Conservation (phyloP, 2,888 invertebrate genomes). For the Beris chalybata region DNA sequence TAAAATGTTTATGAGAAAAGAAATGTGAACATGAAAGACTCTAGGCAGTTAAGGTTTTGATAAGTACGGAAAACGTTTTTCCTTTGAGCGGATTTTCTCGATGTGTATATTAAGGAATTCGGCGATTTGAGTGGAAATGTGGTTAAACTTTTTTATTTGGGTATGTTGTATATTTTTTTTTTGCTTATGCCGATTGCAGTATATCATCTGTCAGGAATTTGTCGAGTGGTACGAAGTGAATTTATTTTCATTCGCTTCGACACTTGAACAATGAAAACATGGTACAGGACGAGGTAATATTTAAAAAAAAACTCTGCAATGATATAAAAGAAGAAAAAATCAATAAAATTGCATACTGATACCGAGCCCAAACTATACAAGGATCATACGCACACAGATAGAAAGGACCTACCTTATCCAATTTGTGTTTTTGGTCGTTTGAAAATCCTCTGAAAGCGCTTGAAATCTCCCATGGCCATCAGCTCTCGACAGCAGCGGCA, state of each 20-base stretch:
- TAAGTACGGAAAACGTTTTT: too few species aligned
- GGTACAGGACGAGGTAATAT: conserved; percentile 5
- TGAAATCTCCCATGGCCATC: conserved; percentile 37
- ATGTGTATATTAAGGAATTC: too few species aligned
- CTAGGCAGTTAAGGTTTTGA: too few species aligned
- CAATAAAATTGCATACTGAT: conserved; percentile 38
- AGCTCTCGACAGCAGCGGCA: background rate
- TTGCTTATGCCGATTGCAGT: background rate
- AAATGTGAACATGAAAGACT: too few species aligned
- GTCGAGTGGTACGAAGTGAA: conserved; percentile 33
- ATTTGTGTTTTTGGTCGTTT: conserved; percentile 40
- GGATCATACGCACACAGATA: conserved; percentile 30
- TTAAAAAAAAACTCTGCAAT: conserved; percentile 19
- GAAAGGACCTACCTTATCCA: conserved; percentile 38
- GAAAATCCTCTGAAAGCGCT: conserved; percentile 37
- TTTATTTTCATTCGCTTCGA: conserved; percentile 38
- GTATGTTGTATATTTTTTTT: too few species aligned
- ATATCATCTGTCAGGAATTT: conserved; percentile 22
- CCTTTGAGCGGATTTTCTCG: too few species aligned
- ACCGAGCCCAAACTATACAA: conserved; percentile 35
- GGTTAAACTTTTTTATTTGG: too few species aligned
- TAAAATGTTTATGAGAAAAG: too few species aligned
- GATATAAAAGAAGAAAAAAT: conserved; percentile 36
- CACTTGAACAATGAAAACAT: conserved; percentile 36
- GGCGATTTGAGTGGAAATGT: too few species aligned